Conservation (phyloP, 2,113 vertebrate genomes). For the Pantherophis guttatus region DNA sequence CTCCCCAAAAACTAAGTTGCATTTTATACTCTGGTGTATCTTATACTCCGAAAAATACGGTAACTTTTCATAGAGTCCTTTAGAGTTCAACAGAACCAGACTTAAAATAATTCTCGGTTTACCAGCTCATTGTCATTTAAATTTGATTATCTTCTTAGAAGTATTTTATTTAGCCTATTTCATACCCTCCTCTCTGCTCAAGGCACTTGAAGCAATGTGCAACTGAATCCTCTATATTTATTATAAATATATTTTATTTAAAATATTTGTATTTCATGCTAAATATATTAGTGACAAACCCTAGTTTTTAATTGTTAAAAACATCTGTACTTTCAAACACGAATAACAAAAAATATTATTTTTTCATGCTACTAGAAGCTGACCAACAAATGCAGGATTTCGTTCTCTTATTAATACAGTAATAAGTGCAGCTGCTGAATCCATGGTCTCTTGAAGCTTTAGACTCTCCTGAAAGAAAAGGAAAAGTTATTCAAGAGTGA, state of each 20-base stretch:
- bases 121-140: not conserved
- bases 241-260: conserved; percentile 24
- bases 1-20: too few relatives aligned
- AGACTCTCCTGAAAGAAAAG: conserved; percentile 58
- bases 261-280: conserved; percentile 12
- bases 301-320: conserved; percentile 27
- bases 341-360: conserved; percentile 32
- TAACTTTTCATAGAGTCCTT: not conserved
- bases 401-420: conserved; percentile 71
- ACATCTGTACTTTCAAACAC: conserved; percentile 29
- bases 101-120: not conserved
- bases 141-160: not conserved
- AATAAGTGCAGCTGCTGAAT: conserved; percentile 67
- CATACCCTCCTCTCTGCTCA: not conserved
- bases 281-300: conserved; percentile 39
- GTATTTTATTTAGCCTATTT: not conserved
- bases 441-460: conserved; percentile 65
- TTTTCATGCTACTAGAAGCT: conserved; percentile 70
- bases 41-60: too few relatives aligned
- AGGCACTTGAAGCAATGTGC: not conserved
- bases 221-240: conserved; percentile 15
- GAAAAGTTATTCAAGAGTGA: not conserved
- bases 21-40: too few relatives aligned
- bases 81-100: not conserved
- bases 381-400: conserved; percentile 67